Conservation (phyloP, 2,113 vertebrate genomes). For the Lontra canadensis region DNA sequence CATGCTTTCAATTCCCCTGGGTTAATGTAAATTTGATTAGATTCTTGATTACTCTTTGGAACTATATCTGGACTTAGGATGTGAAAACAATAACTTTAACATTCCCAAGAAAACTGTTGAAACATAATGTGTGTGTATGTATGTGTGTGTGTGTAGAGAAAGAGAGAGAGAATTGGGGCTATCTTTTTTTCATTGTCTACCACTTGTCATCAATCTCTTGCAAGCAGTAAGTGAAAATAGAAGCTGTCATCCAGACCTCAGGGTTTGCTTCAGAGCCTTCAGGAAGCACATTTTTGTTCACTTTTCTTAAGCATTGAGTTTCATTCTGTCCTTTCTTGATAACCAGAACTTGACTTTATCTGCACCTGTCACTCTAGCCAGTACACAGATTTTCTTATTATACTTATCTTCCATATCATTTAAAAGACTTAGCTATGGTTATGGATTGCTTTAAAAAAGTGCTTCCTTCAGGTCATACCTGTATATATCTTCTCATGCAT, state of each 20-base stretch:
- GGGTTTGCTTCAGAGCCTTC: slow-evolving; percentile 64
- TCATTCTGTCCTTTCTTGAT: slow-evolving; percentile 72
- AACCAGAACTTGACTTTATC: slow-evolving; percentile 77
- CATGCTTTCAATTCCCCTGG: neutral
- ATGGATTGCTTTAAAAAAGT: slow-evolving; percentile 60
- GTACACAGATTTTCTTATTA: slow-evolving; percentile 64
- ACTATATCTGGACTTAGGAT: slow-evolving; percentile 1
- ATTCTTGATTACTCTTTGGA: slow-evolving; percentile 50
- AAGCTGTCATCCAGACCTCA: slow-evolving; percentile 75
- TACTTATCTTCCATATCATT: slow-evolving; percentile 57
- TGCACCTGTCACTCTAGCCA: slow-evolving; percentile 62
- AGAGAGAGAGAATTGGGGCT: slow-evolving; percentile 7
- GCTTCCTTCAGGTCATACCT: slow-evolving; percentile 43
- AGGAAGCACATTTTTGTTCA: slow-evolving; percentile 66
- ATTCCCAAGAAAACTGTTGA: slow-evolving; percentile 65
- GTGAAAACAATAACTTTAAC: slow-evolving; percentile 65
- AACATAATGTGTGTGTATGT: slow-evolving; percentile 37
- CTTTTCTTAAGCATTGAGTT: slow-evolving; percentile 69
- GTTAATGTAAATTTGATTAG: slow-evolving; percentile 37
- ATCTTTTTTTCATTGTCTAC: slow-evolving; percentile 73
- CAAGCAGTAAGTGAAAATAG: slow-evolving; percentile 78
- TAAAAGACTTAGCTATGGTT: slow-evolving; percentile 52
- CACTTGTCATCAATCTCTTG: slow-evolving; percentile 78
- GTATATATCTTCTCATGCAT: slow-evolving; percentile 50
- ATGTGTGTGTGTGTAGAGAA: neutral